phyloP scores from a whole-genome alignment of 2,888 invertebrate genomes.

The Cryptus viduatorius region DNA sequence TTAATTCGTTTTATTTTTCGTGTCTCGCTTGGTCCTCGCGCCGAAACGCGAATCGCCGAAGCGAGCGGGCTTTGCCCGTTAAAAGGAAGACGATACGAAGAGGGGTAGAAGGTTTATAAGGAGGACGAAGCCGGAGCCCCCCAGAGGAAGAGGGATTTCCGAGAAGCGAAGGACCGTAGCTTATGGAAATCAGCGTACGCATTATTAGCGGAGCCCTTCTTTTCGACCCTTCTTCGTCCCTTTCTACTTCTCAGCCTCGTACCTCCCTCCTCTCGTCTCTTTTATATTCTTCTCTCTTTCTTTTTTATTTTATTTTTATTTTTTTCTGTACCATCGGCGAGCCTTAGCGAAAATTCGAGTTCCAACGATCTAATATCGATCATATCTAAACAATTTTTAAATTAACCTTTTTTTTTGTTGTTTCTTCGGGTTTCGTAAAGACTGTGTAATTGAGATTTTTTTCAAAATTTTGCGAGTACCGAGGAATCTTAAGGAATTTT shows the following conservation, averaged over 20 bases:
- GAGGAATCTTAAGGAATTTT: neutral
- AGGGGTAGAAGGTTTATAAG: conserved; percentile 1
- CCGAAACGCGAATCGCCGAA: conserved; percentile 58
- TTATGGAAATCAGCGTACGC: conserved; percentile 77
- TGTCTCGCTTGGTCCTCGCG: conserved; percentile 37
- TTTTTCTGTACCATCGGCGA: neutral
- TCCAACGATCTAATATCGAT: conserved; percentile 37
- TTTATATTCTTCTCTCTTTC: conserved; percentile 37
- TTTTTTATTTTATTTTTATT: neutral
- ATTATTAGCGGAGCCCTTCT: conserved; percentile 71
- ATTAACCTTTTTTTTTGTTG: conserved; percentile 23
- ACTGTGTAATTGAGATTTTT: neutral
- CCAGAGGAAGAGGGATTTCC: conserved; percentile 68
- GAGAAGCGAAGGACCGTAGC: conserved; percentile 73
- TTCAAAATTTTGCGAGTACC: neutral
- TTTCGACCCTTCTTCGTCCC: conserved; percentile 62
- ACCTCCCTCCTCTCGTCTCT: neutral
- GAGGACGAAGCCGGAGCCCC: conserved; percentile 39
- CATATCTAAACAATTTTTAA: neutral
- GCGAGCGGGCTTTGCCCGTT: conserved; percentile 54
- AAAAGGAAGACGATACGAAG: conserved; percentile 60
- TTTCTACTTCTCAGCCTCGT: conserved; percentile 47
- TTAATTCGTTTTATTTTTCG: conserved; percentile 33
- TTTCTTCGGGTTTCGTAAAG: neutral
- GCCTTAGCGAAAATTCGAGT: neutral